Base-by-base conservation (phyloP, 2,888 invertebrate species). In the Drosophila mayaguana region DNA sequence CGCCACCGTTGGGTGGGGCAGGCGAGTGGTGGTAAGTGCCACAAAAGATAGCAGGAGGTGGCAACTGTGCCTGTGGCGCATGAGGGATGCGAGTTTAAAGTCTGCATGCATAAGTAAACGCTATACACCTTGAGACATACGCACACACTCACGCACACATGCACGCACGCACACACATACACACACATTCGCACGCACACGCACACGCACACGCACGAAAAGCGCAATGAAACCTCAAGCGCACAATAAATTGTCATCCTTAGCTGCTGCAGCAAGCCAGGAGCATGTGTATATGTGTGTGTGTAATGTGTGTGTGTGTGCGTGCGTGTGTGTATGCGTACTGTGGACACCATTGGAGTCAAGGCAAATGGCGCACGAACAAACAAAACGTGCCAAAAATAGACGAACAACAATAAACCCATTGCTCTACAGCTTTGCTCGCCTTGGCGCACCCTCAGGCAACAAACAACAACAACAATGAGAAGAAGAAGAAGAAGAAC, bases 361-460 rank as follows among this genome's bases (percentile, higher is more conserved):
- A 64, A 54, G 45, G 60, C 54, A 73, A 78, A 68, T 78, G 78
- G 63, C 69, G 70, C 70, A 70, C 65, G 65, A 73, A 46, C 71
- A 78, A 81, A 81, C 76, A 79, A 66, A 76, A 81, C 80, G 80
- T 81, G 80, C 79, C 80, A 79, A 78, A 81, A 81, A 76, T 81
- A 72, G 67, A 61, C 81, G 40, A 71, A 64, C 66, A 81, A 76
- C 73, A 81, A 78, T 81, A 79, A 79, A 76, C 64, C 72, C 75
- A 50, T 60, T 61, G 42, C 62, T 40, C 28, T 45, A 38, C 25
- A 28, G 38, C 48, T 57, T 28, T n/a, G 8, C 36, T 14, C 38
- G 11, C n/a, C 45, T 34, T 51, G 12, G 28, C 32, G 50, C 48
- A 36, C 34, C 25, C 43, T 25, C 38, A 18, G 12, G 25, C 43